phyloP scores from a whole-genome alignment of 2,888 invertebrate genomes.

The Palloptera scutellata region DNA sequence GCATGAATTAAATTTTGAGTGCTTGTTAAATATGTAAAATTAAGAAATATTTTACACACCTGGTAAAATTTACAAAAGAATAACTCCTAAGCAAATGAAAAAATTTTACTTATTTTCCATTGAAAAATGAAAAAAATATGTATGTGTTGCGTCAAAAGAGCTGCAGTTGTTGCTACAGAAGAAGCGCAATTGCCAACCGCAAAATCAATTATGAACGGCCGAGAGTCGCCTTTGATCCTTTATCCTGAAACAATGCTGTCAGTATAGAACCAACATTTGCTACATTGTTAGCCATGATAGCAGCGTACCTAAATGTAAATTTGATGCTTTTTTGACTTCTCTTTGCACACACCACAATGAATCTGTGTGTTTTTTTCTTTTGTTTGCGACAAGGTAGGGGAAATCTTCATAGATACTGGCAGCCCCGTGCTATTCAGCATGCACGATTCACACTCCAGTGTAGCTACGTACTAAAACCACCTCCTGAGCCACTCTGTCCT shows the following conservation, averaged over 20 bases:
- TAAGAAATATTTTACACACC: conserved; percentile 8
- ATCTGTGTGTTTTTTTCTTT: no score
- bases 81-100: conserved; percentile 17
- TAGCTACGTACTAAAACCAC: no score
- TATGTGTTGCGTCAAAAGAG: not conserved
- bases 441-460: no score
- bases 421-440: no score
- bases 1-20: conserved; percentile 10
- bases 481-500: no score
- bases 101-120: not conserved
- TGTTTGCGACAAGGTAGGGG: no score
- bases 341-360: no score
- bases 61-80: conserved; percentile 1
- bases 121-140: no score
- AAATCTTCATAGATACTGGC: no score
- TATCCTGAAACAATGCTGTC: conserved; percentile 19
- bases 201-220: conserved; percentile 60
- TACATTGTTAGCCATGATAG: conserved; percentile 17
- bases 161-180: conserved; percentile 33
- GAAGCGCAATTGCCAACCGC: conserved; percentile 51
- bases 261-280: conserved; percentile 5
- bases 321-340: not conserved
- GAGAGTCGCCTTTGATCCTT: conserved; percentile 24
- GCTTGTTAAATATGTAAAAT: conserved; percentile 24
- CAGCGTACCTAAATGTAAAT: conserved; percentile 24